Base-by-base conservation (phyloP, 2,797 vertebrate species). In the Balearica regulorum region DNA sequence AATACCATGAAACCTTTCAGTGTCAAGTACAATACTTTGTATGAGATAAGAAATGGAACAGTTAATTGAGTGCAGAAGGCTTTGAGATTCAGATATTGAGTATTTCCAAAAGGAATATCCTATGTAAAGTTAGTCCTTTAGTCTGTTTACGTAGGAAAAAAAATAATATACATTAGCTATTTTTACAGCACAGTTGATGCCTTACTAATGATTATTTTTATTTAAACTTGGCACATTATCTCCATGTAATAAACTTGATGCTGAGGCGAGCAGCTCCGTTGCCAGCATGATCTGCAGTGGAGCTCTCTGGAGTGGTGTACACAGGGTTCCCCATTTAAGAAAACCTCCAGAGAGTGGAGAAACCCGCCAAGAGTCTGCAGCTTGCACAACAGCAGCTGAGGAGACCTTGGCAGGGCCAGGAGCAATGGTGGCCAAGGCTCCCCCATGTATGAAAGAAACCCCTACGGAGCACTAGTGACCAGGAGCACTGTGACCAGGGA, bases 201-300 rank as follows among this genome's bases (percentile, higher is more conserved):
- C 46, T 87, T 87, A 28, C 19, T 44, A 61, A 17, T 44, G 21
- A 77, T 72, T 57, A 37, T 25, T 70, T 94, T 53, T 29, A 26
- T 66, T 20, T 89, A 88, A 91, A 46, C 12, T 13, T 72, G 43
- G 11, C 18, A 44, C 5, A 8, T 62, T 57, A n/a, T 43, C 3
- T 79, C 33, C 24, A 2, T 3, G 2, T 77, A 73, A 64, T 54
- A 39, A 17, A 25, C 14, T 35, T 54, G 29, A 28, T 57, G 43
- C 25, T 1, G 13, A 80, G 20, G 24, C 2, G 1, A 70, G 35
- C 31, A 43, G 39, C 31, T 83, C 37, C 4, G 9, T 10, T 46
- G 29, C 35, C 1, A 5, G 19, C 53, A 48, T 0, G 0, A n/a
- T 54, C 9, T 1, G 2, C 24, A 62, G 25, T 2, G 0, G 22